Evolutionary conservation across 1,140 invertebrate species (phyloP), one percentile per base, ranked within the genome.

Genomic region (Papilio machaon): DNA sequence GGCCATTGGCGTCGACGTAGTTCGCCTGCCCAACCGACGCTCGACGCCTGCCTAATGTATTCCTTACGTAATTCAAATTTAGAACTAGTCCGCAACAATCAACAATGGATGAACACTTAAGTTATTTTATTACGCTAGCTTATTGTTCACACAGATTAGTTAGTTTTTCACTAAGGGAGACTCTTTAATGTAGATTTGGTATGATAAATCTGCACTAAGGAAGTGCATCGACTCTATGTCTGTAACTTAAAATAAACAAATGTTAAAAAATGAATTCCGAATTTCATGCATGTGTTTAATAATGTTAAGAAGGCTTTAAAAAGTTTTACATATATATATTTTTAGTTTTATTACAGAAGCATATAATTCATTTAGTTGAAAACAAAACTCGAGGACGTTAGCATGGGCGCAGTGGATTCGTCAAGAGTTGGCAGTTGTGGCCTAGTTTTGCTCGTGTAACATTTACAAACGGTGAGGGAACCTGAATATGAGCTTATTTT

Each of bases 51-150:
- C 81, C 80, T 91, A 90, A 90, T 89, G 85, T 91, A 86, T 86
- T 85, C 86, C 82, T 83, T 78, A 85, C 85, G 87, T 86, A 87
- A 90, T 89, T 89, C 89, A 85, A 90, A 91, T 92, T 90, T 88
- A 87, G 86, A 89, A 88, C 85, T 85, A 85, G 87, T 80, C 73
- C 82, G 84, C 80, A 75, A 70, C 47, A 78, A 54, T 78, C 76
- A n/a, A 79, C 58, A 79, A 64, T 35, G 30, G 64, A 70, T 35
- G 11, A 38, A 38, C 30, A 17, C 11, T 35, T 17, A 70, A 70
- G 64, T 70, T 13, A 35, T 70, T 30, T 70, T 30, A 70, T 70
- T 70, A 35, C 13, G 30, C 13, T 23, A 30, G 5, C 35, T 35
- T 35, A 35, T 70, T 70, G 5, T 17, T 15, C 49, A 17, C 15